Evolutionary conservation across 2,888 invertebrate species (phyloP).

Genomic region (Ganaspis brasiliensis): DNA sequence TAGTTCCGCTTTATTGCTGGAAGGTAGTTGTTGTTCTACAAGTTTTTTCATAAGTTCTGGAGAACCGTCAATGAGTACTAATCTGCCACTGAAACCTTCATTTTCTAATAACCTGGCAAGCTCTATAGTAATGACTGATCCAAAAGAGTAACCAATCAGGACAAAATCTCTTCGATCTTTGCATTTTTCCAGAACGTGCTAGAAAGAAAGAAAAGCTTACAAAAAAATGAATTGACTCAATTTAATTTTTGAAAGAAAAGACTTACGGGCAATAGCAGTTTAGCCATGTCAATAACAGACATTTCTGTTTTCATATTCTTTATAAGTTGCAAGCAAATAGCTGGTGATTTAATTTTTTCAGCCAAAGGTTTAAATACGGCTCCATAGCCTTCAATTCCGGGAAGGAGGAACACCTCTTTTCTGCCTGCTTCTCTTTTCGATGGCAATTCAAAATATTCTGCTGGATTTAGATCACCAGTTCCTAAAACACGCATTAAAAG

Average conservation of each 20-base stretch:
- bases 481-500: constrained; percentile 63
- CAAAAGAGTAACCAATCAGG: constrained; percentile 94
- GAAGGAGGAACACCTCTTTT: constrained; percentile 74
- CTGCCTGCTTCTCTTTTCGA: constrained; percentile 63
- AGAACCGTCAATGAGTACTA: constrained; percentile 91
- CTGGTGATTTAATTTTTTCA: constrained; percentile 72
- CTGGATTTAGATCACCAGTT: constrained; percentile 49
- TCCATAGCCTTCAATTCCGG: constrained; percentile 79
- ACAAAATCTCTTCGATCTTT: constrained; percentile 82
- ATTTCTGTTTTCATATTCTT: constrained; percentile 78
- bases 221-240: not conserved
- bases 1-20: constrained; percentile 81
- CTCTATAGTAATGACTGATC: constrained; percentile 89
- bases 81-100: constrained; percentile 84
- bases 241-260: not conserved
- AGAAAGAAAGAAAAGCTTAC: constrained; percentile 45
- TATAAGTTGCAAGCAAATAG: constrained; percentile 69
- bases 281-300: constrained; percentile 82
- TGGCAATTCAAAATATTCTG: constrained; percentile 65
- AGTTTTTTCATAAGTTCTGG: constrained; percentile 86
- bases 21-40: constrained; percentile 81
- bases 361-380: constrained; percentile 73
- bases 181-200: constrained; percentile 83
- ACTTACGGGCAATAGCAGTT: constrained; percentile 82
- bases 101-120: constrained; percentile 87